phyloP scores from a whole-genome alignment of 2,113 vertebrate species.

The Albula goreensis region DNA sequence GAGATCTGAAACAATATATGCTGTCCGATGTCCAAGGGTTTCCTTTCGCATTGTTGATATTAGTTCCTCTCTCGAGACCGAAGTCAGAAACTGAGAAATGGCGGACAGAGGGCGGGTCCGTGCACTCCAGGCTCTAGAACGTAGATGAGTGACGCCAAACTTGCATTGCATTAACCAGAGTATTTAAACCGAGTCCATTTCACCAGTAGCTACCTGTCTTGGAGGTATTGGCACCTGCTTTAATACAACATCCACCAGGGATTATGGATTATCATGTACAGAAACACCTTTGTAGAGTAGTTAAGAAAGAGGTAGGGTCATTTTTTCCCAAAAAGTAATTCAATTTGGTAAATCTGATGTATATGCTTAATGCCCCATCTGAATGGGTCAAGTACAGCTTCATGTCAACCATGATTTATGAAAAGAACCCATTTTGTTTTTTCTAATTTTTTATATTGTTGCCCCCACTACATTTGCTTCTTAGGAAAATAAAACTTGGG shows the following conservation, averaged over 20 bases:
- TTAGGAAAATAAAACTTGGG: background rate
- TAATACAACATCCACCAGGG: background rate
- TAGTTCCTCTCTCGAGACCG: constrained; percentile 42
- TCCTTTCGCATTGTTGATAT: constrained; percentile 49
- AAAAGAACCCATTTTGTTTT: background rate
- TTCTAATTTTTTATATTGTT: background rate
- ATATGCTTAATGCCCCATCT: no score
- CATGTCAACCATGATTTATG: no score
- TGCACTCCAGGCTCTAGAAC: constrained; percentile 52
- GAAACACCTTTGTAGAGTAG: no score
- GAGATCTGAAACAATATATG: background rate
- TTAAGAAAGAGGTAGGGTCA: no score
- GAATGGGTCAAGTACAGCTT: no score
- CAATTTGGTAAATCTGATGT: no score
- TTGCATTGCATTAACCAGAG: constrained; percentile 36
- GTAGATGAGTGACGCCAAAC: constrained; percentile 54
- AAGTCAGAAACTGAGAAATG: constrained; percentile 68
- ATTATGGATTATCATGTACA: no score
- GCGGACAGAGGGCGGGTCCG: constrained; percentile 74
- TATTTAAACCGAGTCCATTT: background rate
- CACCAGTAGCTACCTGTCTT: background rate
- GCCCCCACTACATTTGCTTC: background rate
- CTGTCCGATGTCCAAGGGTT: background rate
- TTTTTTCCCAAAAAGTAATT: no score
- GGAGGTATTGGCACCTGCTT: background rate